Conservation (phyloP, 2,888 invertebrate genomes). For the Chloroclysta siterata region DNA sequence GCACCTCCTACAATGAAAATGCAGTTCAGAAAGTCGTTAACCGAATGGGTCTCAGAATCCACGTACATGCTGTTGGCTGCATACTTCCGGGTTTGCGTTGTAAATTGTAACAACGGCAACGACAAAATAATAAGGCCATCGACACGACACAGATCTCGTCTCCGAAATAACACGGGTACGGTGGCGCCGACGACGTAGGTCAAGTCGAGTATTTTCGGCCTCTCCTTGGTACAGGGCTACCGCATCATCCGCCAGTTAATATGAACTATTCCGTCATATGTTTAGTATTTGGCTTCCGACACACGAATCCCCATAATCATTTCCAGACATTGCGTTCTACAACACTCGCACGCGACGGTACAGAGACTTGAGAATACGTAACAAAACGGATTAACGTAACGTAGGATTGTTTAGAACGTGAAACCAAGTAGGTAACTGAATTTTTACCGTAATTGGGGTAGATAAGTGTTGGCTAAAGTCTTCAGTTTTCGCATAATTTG, state of each 20-base stretch:
- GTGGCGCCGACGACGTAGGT: conserved; percentile 74
- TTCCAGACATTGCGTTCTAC: conserved; percentile 38
- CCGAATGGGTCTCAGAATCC: background rate
- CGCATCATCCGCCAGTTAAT: conserved; percentile 77
- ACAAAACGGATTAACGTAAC: no score
- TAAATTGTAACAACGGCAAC: conserved; percentile 35
- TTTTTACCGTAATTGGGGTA: conserved; percentile 22
- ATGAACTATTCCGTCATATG: conserved; percentile 78
- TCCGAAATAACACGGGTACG: conserved; percentile 66
- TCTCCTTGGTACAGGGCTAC: conserved; percentile 83
- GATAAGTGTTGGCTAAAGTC: conserved; percentile 5
- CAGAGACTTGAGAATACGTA: conserved; percentile 10
- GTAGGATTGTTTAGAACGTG: conserved; percentile 8
- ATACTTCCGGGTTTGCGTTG: conserved; percentile 25
- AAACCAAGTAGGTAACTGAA: conserved; percentile 15
- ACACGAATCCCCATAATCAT: conserved; percentile 45
- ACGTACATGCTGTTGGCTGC: background rate
- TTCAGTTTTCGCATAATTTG: conserved; percentile 17
- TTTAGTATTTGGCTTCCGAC: conserved; percentile 42
- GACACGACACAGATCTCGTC: conserved; percentile 60
- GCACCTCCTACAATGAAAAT: background rate
- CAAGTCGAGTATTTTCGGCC: conserved; percentile 79
- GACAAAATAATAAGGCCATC: conserved; percentile 58
- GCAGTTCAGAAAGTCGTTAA: background rate
- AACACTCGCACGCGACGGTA: conserved; percentile 3